Evolutionary conservation across 2,113 vertebrate genomes (phyloP).

Genomic region (Agapornis roseicollis): DNA sequence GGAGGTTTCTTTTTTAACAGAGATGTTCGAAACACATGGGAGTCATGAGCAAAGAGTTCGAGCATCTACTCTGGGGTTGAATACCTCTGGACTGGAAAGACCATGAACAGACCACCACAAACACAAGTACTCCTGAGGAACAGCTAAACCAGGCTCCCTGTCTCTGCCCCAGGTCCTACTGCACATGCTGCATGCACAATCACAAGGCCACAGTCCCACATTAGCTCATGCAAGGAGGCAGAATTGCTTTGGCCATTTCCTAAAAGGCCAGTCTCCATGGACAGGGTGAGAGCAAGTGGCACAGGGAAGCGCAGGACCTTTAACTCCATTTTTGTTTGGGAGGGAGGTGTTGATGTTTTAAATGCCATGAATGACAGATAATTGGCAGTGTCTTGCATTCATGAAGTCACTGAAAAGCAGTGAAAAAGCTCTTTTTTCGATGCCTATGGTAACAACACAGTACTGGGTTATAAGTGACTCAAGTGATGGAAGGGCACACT

Average conservation of each 20-base stretch:
- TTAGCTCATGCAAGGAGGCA: neutral
- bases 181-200: neutral
- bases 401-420: neutral
- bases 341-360: conserved; percentile 14
- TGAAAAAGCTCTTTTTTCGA: neutral
- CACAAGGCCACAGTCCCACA: neutral
- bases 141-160: neutral
- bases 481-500: accelerated
- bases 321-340: neutral
- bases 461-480: neutral
- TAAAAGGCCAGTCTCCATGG: neutral
- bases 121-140: neutral
- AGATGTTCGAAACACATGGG: neutral
- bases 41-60: neutral
- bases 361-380: neutral
- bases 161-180: neutral
- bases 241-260: neutral
- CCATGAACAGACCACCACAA: neutral
- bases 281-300: neutral
- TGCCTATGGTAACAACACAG: neutral
- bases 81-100: neutral
- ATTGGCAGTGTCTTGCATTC: neutral
- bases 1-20: neutral
- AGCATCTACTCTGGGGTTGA: neutral
- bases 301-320: neutral